Evolutionary conservation across 1,140 invertebrate genomes (phyloP).

Genomic region (Conus ventricosus): DNA sequence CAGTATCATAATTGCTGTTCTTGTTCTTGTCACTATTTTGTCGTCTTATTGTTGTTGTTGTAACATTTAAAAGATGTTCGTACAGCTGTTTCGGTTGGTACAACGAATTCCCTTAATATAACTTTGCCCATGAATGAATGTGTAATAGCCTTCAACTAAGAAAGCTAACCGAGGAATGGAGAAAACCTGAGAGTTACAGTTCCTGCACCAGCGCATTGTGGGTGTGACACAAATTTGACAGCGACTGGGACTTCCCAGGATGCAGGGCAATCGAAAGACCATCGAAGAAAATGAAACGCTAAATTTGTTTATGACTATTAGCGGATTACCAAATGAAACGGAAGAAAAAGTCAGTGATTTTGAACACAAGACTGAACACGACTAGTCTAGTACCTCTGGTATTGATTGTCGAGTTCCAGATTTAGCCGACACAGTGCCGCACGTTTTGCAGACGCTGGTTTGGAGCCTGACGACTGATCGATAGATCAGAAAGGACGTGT

Average conservation of each 20-base stretch:
- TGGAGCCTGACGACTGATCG: not conserved
- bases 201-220: conserved; percentile 58
- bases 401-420: not conserved
- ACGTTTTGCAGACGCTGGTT: conserved; percentile 4
- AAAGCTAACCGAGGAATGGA: too few species aligned
- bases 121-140: too few species aligned
- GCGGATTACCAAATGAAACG: conserved; percentile 39
- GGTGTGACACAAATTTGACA: conserved; percentile 67
- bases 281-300: conserved; percentile 13
- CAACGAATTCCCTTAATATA: too few species aligned
- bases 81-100: too few species aligned
- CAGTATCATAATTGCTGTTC: too few species aligned
- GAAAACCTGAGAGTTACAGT: conserved; percentile 39
- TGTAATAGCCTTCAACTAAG: too few species aligned
- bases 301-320: conserved; percentile 12
- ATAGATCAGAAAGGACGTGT: conserved; percentile 13
- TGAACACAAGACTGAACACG: conserved; percentile 13
- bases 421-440: too few species aligned
- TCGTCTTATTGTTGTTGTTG: too few species aligned
- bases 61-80: too few species aligned
- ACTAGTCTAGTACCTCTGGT: not conserved
- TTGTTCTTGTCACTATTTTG: too few species aligned
- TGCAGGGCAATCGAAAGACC: conserved; percentile 24
- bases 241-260: conserved; percentile 62
- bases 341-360: conserved; percentile 29